Evolutionary conservation across 2,113 vertebrate genomes (phyloP).

Genomic region (Lamprotornis superbus): DNA sequence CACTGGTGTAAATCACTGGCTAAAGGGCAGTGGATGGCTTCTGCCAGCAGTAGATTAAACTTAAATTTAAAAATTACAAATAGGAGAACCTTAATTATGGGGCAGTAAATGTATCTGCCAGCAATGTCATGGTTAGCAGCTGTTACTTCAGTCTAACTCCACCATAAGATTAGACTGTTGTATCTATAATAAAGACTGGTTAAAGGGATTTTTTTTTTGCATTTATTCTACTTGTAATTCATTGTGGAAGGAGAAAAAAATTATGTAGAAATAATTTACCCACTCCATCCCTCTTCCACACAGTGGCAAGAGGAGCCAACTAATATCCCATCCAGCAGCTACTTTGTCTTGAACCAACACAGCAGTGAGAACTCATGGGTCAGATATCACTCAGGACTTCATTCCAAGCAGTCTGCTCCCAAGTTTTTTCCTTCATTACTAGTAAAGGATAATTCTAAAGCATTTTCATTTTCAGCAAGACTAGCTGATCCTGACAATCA

Average conservation of each 20-base stretch:
- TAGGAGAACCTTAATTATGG: background rate
- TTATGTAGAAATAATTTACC: background rate
- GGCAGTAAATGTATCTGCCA: background rate
- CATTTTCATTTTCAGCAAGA: background rate
- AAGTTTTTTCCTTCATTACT: background rate
- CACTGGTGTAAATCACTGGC: background rate
- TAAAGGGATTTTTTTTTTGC: background rate
- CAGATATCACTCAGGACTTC: background rate
- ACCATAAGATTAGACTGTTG: accelerated
- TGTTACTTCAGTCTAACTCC: background rate
- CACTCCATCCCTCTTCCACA: background rate
- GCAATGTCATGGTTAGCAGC: background rate
- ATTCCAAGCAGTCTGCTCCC: background rate
- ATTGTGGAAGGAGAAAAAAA: background rate
- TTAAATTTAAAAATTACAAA: background rate
- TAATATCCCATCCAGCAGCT: background rate
- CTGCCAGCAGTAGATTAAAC: background rate
- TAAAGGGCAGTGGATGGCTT: background rate
- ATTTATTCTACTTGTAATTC: background rate
- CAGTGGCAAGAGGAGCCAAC: background rate
- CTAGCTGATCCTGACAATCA: background rate
- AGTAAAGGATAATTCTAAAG: background rate
- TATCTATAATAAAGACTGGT: background rate
- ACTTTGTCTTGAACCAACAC: background rate
- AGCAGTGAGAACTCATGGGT: background rate